Conservation (phyloP, 2,113 vertebrate genomes). For the Galemys pyrenaicus region DNA sequence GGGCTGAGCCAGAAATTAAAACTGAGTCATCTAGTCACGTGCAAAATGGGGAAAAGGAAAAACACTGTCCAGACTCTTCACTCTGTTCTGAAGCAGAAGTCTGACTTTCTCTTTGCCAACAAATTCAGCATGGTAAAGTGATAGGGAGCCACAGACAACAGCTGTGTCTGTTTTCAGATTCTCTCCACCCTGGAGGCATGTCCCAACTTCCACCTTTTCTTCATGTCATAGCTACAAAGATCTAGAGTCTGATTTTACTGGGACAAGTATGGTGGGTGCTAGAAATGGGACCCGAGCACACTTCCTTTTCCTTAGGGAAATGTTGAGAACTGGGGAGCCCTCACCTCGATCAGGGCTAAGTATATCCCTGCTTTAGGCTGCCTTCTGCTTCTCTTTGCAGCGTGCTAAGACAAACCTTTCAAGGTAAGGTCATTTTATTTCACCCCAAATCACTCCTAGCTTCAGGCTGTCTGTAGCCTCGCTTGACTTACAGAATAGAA, state of each 20-base stretch:
- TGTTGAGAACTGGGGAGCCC: neutral
- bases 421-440: neutral
- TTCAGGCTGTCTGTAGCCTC: neutral
- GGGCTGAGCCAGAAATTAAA: neutral
- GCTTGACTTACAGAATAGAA: neutral
- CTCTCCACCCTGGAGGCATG: neutral
- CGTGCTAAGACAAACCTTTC: neutral
- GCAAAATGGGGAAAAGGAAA: neutral
- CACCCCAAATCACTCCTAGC: neutral
- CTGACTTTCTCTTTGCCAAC: neutral
- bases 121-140: neutral
- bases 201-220: too few species aligned
- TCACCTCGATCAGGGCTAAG: too few species aligned
- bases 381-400: slow-evolving; percentile 16
- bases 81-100: neutral
- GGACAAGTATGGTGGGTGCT: neutral
- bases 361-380: neutral
- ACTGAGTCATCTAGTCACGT: neutral
- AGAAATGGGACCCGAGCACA: neutral
- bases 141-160: neutral
- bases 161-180: too few species aligned
- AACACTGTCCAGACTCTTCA: neutral
- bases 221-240: neutral
- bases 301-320: neutral
- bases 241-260: too few species aligned